Percentiles rank a stretch among this genome's conserved stretches.
phyloP scores from a whole-genome alignment of 1,140 invertebrate species.

The Yoshiicerus persimilis region DNA sequence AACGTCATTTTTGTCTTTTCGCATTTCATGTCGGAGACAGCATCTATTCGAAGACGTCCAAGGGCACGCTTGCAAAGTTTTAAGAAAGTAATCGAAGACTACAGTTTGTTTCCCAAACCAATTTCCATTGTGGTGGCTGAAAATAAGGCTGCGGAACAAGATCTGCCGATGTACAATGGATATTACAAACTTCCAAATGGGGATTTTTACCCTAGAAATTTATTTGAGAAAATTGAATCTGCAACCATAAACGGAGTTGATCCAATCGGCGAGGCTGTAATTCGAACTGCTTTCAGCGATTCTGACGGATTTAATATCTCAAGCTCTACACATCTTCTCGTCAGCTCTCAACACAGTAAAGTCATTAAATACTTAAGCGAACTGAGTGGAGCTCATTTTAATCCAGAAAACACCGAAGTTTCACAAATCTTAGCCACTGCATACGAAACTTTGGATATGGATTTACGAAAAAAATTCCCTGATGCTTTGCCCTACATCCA shows the following conservation, averaged over 20 bases:
- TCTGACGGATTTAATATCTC: conserved; percentile 8
- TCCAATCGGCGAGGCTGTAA: not conserved
- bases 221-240: not conserved
- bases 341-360: not conserved
- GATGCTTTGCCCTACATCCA: conserved; percentile 26
- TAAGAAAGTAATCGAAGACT: conserved; percentile 21
- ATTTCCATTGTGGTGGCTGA: not conserved
- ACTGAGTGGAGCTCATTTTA: not conserved
- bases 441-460: not conserved
- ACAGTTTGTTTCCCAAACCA: not conserved
- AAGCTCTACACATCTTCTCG: not conserved
- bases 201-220: not conserved
- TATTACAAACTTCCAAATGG: not conserved
- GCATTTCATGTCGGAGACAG: conserved; percentile 25
- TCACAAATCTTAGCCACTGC: not conserved
- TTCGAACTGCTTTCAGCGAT: conserved; percentile 22
- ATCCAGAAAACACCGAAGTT: not conserved
- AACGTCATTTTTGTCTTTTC: conserved; percentile 34
- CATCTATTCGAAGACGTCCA: not conserved
- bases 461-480: conserved; percentile 8
- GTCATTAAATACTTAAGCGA: not conserved
- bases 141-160: not conserved
- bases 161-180: not conserved
- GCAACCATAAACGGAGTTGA: not conserved
- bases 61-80: not conserved